A percentile compares a stretch with the other conserved stretches of the same genome.
Conservation (phyloP, 2,797 vertebrate genomes). For the Rhinophrynus dorsalis region DNA sequence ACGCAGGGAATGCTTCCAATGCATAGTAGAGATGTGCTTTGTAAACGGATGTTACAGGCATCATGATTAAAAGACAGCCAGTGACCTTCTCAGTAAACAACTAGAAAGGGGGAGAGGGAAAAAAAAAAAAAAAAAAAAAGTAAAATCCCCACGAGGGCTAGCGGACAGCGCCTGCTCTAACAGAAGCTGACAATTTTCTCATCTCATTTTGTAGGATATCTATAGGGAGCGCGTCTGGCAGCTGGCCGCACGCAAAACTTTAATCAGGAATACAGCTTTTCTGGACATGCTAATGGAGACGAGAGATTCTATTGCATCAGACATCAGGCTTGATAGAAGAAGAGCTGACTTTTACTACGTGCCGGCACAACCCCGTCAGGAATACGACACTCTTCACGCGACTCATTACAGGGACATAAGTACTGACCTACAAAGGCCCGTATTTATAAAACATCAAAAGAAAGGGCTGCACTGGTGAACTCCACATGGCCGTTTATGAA, state of each 20-base stretch:
- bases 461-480: too few species aligned
- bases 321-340: constrained; percentile 42
- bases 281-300: constrained; percentile 55
- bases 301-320: constrained; percentile 49
- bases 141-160: constrained; percentile 59
- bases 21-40: constrained; percentile 56
- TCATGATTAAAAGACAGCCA: constrained; percentile 64
- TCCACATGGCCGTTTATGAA: too few species aligned
- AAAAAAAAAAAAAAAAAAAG: constrained; percentile 53
- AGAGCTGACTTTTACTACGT: constrained; percentile 11
- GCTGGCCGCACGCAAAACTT: constrained; percentile 61
- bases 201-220: constrained; percentile 59
- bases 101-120: constrained; percentile 38
- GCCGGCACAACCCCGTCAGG: neutral
- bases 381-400: constrained; percentile 2
- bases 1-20: constrained; percentile 44
- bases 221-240: constrained; percentile 59
- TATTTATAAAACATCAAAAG: neutral
- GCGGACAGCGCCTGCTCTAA: constrained; percentile 60
- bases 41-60: constrained; percentile 58
- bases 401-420: neutral
- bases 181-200: constrained; percentile 64
- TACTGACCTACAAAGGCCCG: neutral
- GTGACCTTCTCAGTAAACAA: constrained; percentile 66
- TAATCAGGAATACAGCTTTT: constrained; percentile 58